These are phyloP conservation scores for Scaptomyza polygonia DNA, from an alignment of 2,888 invertebrate genomes.

Conservation along the genomic window DNA sequence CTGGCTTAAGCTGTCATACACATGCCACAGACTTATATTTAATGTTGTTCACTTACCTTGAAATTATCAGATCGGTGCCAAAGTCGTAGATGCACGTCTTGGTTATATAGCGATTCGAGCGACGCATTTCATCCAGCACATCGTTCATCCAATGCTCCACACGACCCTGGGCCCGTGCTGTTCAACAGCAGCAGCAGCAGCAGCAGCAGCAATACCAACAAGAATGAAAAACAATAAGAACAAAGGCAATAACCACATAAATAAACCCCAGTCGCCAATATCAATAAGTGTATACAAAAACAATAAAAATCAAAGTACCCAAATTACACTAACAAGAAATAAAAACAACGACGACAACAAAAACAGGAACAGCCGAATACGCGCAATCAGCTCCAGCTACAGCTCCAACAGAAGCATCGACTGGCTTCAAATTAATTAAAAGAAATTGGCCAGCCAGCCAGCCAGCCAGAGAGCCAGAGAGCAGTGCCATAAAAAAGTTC, in stretches of 20 bases:
- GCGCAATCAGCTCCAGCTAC: conserved; percentile 56
- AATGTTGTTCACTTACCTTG: conserved; percentile 85
- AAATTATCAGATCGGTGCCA: conserved; percentile 89
- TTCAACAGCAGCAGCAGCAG: conserved; percentile 15
- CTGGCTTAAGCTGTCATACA: conserved; percentile 24
- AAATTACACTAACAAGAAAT: conserved; percentile 60
- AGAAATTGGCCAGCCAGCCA: conserved; percentile 68
- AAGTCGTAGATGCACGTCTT: conserved; percentile 95
- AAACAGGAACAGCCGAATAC: conserved; percentile 43
- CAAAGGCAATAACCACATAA: conserved; percentile 73
- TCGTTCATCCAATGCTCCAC: conserved; percentile 97
- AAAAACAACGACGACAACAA: conserved; percentile 48
- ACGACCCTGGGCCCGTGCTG: conserved; percentile 90
- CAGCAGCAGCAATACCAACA: conserved; percentile 13
- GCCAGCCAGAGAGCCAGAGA: conserved; percentile 21
- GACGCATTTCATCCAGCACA: conserved; percentile 93
- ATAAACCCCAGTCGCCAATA: conserved; percentile 76
- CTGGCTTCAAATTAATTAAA: conserved; percentile 78
- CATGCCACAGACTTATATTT: conserved; percentile 43
- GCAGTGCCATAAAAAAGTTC: conserved; percentile 75
- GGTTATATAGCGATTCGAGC: conserved; percentile 92
- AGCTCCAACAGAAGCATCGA: conserved; percentile 43
- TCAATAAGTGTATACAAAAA: conserved; percentile 77
- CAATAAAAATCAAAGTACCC: conserved; percentile 68
- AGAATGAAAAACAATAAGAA: conserved; percentile 25